Percentiles rank a stretch among this genome's conserved stretches.
Evolutionary conservation across 1,140 invertebrate species (phyloP).

Genomic region (Uloborus diversus): DNA sequence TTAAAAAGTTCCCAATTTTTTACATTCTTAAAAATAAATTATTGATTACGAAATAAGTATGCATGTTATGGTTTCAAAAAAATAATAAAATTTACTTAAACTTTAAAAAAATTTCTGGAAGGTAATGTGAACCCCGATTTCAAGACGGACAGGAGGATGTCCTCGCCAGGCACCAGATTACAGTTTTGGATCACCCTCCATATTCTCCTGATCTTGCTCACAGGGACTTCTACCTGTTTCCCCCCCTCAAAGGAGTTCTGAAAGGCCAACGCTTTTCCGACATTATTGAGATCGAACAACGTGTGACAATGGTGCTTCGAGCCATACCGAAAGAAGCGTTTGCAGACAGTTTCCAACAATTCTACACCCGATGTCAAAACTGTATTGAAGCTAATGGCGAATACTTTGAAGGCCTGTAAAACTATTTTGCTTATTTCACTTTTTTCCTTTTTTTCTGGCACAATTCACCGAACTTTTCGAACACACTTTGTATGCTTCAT

Average conservation of each 20-base stretch:
- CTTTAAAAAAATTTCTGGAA: too few relatives aligned
- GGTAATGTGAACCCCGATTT: too few relatives aligned
- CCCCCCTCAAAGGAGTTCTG: background rate
- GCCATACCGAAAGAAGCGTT: constrained; percentile 7
- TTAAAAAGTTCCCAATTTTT: too few relatives aligned
- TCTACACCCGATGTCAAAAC: constrained; percentile 8
- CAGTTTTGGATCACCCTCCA: background rate
- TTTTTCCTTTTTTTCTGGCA: constrained; percentile 21
- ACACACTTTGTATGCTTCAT: constrained; percentile 1
- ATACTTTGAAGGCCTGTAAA: constrained; percentile 10
- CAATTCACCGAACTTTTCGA: constrained; percentile 14
- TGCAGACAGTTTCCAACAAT: constrained; percentile 9
- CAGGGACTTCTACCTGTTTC: background rate
- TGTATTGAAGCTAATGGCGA: constrained; percentile 10
- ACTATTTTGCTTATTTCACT: constrained; percentile 14
- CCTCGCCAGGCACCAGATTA: background rate
- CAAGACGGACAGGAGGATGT: too few relatives aligned
- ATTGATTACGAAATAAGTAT: too few relatives aligned
- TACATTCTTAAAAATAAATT: too few relatives aligned
- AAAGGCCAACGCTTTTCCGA: background rate
- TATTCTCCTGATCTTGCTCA: background rate
- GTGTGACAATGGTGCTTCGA: background rate
- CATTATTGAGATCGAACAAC: background rate
- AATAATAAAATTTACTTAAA: too few relatives aligned
- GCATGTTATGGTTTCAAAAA: too few relatives aligned